Conservation (phyloP, 2,113 vertebrate genomes). For the Calyptomena viridis region DNA sequence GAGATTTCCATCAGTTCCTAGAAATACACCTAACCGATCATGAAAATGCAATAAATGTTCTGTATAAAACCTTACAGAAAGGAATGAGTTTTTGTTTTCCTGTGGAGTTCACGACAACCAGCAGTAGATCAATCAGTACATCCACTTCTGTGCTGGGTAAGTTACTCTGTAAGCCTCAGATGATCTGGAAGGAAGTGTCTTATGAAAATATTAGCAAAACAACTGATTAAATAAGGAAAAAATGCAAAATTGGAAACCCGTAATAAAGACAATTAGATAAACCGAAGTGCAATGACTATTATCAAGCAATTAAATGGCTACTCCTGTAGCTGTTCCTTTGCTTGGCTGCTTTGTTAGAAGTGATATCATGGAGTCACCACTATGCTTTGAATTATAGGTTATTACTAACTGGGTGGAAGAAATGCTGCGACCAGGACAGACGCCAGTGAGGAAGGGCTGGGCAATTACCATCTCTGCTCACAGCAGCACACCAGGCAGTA, state of each 20-base stretch:
- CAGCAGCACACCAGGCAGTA: background rate
- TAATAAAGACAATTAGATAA: slow-evolving; percentile 9
- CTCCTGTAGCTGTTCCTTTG: background rate
- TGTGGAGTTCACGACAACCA: background rate
- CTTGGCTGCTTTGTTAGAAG: slow-evolving; percentile 13
- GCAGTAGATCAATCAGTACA: background rate
- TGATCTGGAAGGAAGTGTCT: background rate
- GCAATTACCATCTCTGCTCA: background rate
- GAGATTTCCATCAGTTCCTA: background rate
- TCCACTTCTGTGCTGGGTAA: background rate
- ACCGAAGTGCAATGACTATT: background rate
- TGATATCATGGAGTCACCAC: background rate
- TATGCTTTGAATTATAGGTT: background rate
- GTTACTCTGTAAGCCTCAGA: background rate
- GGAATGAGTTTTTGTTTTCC: background rate
- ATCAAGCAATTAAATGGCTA: background rate
- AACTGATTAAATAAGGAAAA: slow-evolving; percentile 2
- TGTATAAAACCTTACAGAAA: background rate
- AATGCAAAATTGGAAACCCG: background rate
- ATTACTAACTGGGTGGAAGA: background rate
- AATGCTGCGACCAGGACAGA: background rate
- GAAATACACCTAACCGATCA: background rate
- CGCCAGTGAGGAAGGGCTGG: background rate
- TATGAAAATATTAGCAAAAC: background rate
- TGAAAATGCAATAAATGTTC: background rate